Evolutionary conservation across 2,113 vertebrate genomes (phyloP).

Genomic region (Pyxicephalus adspersus): DNA sequence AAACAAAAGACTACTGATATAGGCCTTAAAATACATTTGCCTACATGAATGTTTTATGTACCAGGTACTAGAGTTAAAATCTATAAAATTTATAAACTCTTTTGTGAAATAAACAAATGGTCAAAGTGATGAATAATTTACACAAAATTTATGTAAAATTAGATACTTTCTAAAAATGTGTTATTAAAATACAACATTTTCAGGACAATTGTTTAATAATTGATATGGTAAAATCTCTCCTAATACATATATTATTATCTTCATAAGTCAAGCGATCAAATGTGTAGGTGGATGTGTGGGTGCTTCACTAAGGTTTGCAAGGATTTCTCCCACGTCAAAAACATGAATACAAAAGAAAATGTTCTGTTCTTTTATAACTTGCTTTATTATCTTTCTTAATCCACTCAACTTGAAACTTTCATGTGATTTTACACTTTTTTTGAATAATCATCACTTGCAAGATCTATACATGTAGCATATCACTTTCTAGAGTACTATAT

Average conservation of each 20-base stretch:
- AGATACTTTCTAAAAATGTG: not conserved
- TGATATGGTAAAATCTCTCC: not conserved
- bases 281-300: slow-evolving; percentile 49
- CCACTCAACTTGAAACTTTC: not conserved
- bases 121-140: not conserved
- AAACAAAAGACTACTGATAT: no score
- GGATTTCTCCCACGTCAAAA: slow-evolving; percentile 48
- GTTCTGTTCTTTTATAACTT: slow-evolving; percentile 37
- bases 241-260: slow-evolving; percentile 40
- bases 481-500: no score
- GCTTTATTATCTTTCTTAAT: slow-evolving; percentile 20
- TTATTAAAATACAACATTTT: slow-evolving; percentile 1
- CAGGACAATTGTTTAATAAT: not conserved
- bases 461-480: no score
- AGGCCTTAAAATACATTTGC: no score
- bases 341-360: slow-evolving; percentile 48
- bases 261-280: slow-evolving; percentile 43
- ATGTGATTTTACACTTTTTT: not conserved
- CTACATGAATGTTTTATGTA: no score
- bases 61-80: not conserved
- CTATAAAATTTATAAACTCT: not conserved
- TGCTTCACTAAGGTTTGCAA: slow-evolving; percentile 42
- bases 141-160: not conserved
- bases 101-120: not conserved
- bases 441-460: not conserved